Percentiles rank a stretch among this genome's conserved stretches.
Conservation (phyloP, 1,140 invertebrate species). For the Orchestia grillus region DNA sequence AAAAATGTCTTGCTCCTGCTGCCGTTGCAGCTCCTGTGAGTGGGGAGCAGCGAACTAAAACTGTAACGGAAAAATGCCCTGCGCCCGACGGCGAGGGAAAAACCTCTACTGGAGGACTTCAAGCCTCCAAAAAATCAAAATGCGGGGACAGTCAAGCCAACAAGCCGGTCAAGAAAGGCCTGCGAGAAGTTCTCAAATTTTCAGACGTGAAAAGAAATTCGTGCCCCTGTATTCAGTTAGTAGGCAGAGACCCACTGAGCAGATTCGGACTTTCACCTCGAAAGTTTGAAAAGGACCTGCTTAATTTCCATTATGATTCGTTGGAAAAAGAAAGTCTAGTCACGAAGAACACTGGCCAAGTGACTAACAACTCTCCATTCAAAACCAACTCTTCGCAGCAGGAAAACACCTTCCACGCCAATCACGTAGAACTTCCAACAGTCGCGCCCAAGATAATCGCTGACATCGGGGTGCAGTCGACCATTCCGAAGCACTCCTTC, state of each 20-base stretch:
- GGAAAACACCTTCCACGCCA: not conserved
- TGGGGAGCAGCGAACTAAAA: not conserved
- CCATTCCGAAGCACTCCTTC: not conserved
- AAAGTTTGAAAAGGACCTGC: not conserved
- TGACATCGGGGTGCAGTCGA: not conserved
- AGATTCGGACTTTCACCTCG: not conserved
- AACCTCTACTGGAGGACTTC: no score
- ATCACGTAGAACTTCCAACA: not conserved
- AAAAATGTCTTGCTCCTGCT: not conserved
- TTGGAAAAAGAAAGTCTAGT: constrained; percentile 21
- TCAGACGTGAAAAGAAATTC: constrained; percentile 18
- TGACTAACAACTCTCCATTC: not conserved
- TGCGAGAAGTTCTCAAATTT: not conserved
- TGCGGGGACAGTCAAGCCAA: not conserved
- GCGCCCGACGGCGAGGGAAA: not conserved
- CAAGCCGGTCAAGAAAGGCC: not conserved
- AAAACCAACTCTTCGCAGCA: not conserved
- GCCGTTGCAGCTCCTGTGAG: not conserved
- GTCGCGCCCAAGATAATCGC: not conserved
- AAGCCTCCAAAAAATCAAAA: not conserved
- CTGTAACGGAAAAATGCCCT: not conserved
- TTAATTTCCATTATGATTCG: no score
- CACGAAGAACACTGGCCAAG: not conserved
- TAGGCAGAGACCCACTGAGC: not conserved
- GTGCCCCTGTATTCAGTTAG: constrained; percentile 12